phyloP scores from a whole-genome alignment of 64 coral and sea anemone species.

The Acropora yongei region DNA sequence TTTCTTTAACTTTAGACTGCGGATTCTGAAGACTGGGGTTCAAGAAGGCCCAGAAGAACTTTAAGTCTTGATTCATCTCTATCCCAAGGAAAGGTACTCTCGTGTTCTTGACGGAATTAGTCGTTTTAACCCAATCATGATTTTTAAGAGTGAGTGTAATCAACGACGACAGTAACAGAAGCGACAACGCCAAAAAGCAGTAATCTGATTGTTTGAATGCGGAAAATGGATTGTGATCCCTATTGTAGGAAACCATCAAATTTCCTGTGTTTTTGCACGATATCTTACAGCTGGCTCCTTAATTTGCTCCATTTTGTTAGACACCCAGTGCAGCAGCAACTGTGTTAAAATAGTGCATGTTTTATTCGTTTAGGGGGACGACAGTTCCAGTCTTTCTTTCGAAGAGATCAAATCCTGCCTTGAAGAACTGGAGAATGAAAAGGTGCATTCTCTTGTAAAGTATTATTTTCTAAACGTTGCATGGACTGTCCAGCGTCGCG shows the following conservation, averaged over 20 bases:
- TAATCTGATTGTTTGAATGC: too few species aligned
- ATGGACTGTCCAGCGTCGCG: too few species aligned
- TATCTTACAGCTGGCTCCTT: not conserved
- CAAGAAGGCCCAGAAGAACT: conserved; percentile 29
- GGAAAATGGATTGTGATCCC: too few species aligned
- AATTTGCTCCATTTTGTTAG: not conserved
- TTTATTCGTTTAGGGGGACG: not conserved
- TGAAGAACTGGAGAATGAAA: conserved; percentile 89
- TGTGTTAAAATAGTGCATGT: not conserved
- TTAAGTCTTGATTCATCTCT: not conserved
- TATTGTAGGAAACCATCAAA: too few species aligned
- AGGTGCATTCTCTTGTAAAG: conserved; percentile 19
- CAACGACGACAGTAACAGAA: too few species aligned
- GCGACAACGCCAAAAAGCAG: too few species aligned
- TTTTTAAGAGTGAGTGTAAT: too few species aligned
- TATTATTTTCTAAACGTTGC: not conserved
- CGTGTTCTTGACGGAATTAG: too few species aligned
- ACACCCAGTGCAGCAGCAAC: too few species aligned
- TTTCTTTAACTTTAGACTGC: conserved; percentile 25
- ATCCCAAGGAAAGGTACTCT: not conserved
- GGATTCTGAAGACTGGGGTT: conserved; percentile 66
- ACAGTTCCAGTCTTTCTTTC: conserved; percentile 38
- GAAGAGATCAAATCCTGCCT: conserved; percentile 91
- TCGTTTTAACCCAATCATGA: too few species aligned
- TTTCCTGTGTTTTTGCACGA: too few species aligned